A percentile compares a stretch with the other conserved stretches of the same genome.
Evolutionary conservation across 1,140 invertebrate genomes (phyloP).

Genomic region (Epicauta chinensis): DNA sequence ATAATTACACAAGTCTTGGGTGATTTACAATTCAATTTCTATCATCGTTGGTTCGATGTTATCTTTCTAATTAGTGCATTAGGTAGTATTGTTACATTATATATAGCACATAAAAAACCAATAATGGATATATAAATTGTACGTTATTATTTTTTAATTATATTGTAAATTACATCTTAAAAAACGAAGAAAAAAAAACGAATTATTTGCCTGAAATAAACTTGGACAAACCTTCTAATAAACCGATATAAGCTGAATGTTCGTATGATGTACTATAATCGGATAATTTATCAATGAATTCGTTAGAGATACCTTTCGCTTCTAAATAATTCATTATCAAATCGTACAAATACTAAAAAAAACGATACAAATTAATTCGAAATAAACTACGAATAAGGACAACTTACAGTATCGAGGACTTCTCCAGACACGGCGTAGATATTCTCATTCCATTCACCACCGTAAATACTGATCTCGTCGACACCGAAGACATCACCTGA

Average conservation of each 20-base stretch:
- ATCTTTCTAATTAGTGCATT: constrained; percentile 97
- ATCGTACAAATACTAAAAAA: constrained; percentile 85
- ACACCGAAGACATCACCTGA: constrained; percentile 79
- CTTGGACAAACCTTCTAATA: constrained; percentile 78
- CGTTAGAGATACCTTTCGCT: constrained; percentile 87
- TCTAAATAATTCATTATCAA: constrained; percentile 88
- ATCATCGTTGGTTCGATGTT: constrained; percentile 99
- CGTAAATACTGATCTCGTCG: constrained; percentile 78
- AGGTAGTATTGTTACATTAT: constrained; percentile 92
- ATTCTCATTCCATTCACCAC: constrained; percentile 76
- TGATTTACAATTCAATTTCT: constrained; percentile 98
- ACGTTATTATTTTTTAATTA: too few species aligned
- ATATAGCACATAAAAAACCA: constrained; percentile 85
- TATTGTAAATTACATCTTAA: too few species aligned
- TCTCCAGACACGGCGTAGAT: constrained; percentile 82
- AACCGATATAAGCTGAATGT: constrained; percentile 77
- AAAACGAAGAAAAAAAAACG: too few species aligned
- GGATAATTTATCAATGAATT: constrained; percentile 81
- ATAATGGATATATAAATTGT: constrained; percentile 32
- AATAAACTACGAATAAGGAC: background rate
- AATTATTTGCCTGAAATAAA: constrained; percentile 66
- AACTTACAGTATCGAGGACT: constrained; percentile 79
- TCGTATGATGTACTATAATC: constrained; percentile 86
- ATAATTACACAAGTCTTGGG: constrained; percentile 98
- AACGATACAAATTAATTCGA: background rate